phyloP scores from a whole-genome alignment of 2,113 vertebrate genomes.

The Etheostoma cragini region DNA sequence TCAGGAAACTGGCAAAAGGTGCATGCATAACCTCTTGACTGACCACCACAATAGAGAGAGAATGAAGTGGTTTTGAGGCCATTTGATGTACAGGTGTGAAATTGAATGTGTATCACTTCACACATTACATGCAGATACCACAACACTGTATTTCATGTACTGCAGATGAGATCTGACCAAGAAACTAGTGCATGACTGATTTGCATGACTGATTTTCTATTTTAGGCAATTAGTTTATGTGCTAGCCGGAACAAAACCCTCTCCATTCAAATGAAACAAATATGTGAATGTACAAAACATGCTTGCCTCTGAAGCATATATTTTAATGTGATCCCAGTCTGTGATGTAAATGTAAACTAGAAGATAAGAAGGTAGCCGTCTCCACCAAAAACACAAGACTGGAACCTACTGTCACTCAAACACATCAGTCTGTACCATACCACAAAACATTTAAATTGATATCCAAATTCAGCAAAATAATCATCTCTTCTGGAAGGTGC shows the following conservation, averaged over 20 bases:
- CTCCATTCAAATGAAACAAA: constrained; percentile 17
- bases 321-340: constrained; percentile 1
- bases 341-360: not conserved
- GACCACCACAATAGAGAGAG: constrained; percentile 12
- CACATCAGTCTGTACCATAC: not conserved
- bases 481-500: constrained; percentile 14
- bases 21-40: constrained; percentile 19
- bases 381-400: not conserved
- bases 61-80: constrained; percentile 28
- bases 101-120: constrained; percentile 40
- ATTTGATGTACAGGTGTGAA: constrained; percentile 33
- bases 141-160: constrained; percentile 14
- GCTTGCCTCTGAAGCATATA: not conserved
- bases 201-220: constrained; percentile 29
- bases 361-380: not conserved
- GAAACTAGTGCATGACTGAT: constrained; percentile 20
- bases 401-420: not conserved
- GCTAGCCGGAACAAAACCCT: not conserved
- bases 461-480: constrained; percentile 20
- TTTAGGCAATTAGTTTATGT: constrained; percentile 7
- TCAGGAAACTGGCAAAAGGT: constrained; percentile 1
- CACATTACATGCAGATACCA: constrained; percentile 32
- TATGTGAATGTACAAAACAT: constrained; percentile 16
- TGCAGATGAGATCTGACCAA: constrained; percentile 16
- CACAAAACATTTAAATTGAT: constrained; percentile 2